Percentiles rank a stretch among this genome's conserved stretches.
phyloP scores from a whole-genome alignment of 2,888 invertebrate genomes.

The Venusia cambrica region DNA sequence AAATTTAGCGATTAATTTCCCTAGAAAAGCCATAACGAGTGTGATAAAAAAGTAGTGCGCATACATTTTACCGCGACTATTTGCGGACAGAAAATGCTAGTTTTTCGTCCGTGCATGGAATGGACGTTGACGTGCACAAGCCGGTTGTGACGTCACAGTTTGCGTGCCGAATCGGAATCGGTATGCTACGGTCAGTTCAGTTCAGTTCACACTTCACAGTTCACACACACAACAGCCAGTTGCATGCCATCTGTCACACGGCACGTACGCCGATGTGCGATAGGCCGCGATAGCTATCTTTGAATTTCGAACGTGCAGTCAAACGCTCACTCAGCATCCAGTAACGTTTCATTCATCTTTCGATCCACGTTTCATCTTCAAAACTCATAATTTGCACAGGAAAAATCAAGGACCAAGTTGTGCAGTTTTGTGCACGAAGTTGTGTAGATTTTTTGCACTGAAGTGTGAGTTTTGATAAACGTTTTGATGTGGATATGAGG shows the following conservation, averaged over 20 bases:
- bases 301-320: no score
- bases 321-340: no score
- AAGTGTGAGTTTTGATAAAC: conserved; percentile 10
- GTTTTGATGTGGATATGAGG: conserved; percentile 27
- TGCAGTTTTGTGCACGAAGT: no score
- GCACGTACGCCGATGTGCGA: conserved; percentile 21
- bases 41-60: conserved; percentile 8
- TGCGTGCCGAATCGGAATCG: conserved; percentile 35
- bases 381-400: no score
- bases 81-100: conserved; percentile 27
- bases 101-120: conserved; percentile 22
- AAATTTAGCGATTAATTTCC: conserved; percentile 1
- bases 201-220: no score
- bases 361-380: conserved; percentile 6
- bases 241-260: conserved; percentile 19
- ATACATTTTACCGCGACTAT: conserved; percentile 14
- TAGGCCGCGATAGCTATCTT: no score
- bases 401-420: not conserved
- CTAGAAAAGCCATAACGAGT: conserved; percentile 3
- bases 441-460: conserved; percentile 7
- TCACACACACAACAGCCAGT: conserved; percentile 26
- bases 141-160: conserved; percentile 44
- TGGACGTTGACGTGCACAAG: conserved; percentile 25
- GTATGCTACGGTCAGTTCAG: conserved; percentile 19
- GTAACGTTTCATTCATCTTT: no score